Evolutionary conservation across 2,797 vertebrate species (phyloP).

Genomic region (Potorous gilbertii): DNA sequence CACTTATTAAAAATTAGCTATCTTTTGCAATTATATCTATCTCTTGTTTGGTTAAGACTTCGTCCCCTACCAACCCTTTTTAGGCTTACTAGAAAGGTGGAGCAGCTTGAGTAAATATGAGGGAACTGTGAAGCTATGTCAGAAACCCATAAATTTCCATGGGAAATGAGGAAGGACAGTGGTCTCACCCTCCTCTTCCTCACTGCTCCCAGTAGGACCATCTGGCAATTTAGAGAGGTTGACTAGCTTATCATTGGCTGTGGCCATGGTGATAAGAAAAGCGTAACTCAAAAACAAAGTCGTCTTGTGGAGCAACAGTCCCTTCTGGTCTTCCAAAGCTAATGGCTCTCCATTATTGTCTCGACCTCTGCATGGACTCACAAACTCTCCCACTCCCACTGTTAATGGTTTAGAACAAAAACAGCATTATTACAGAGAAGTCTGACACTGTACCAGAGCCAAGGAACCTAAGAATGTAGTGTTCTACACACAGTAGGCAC

Average conservation of each 20-base stretch:
- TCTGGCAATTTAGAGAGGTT: conserved; percentile 84
- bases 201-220: conserved; percentile 63
- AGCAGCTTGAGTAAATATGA: conserved; percentile 24
- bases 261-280: conserved; percentile 95
- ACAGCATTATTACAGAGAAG: too few species aligned
- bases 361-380: too few species aligned
- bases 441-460: too few species aligned
- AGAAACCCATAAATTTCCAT: conserved; percentile 50
- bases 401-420: too few species aligned
- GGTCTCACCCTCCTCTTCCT: conserved; percentile 88
- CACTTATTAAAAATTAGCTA: not conserved
- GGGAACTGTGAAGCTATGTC: not conserved
- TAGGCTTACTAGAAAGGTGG: not conserved
- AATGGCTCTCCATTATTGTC: too few species aligned
- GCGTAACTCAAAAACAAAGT: conserved; percentile 97
- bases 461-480: not conserved
- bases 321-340: conserved; percentile 86
- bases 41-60: not conserved
- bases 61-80: not conserved
- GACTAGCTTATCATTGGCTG: conserved; percentile 88
- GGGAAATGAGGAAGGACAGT: not conserved
- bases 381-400: too few species aligned
- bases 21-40: not conserved
- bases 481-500: not conserved
- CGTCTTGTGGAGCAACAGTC: conserved; percentile 91